phyloP scores from a whole-genome alignment of 2,113 vertebrate species.

The Aptenodytes forsteri region DNA sequence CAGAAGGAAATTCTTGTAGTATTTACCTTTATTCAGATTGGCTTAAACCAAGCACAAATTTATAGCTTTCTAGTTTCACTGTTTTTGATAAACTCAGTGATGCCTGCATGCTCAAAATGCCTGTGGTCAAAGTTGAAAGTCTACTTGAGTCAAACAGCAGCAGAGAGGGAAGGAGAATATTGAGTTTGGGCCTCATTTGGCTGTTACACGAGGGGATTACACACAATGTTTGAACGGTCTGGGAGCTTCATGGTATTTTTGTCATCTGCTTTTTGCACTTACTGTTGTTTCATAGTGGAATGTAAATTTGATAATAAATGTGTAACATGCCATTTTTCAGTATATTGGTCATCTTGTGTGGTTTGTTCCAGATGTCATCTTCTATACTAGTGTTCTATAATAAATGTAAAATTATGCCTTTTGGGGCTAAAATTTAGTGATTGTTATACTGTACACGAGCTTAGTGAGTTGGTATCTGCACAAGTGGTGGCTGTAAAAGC shows the following conservation, averaged over 20 bases:
- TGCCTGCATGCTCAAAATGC: background rate
- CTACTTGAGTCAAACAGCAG: background rate
- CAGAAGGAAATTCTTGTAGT: background rate
- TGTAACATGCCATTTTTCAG: conserved; percentile 49
- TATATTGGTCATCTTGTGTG: conserved; percentile 41
- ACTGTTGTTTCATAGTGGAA: conserved; percentile 51
- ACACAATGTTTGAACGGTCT: background rate
- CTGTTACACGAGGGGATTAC: background rate
- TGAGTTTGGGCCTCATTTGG: background rate
- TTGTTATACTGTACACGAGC: background rate
- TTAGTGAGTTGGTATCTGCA: background rate
- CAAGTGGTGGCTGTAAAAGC: background rate
- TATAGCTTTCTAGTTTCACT: background rate
- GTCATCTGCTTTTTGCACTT: conserved; percentile 61
- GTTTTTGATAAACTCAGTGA: background rate
- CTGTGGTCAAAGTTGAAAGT: background rate
- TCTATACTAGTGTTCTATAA: background rate
- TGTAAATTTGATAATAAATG: conserved; percentile 76
- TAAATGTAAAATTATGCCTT: background rate
- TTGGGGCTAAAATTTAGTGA: background rate
- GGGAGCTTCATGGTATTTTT: conserved; percentile 23
- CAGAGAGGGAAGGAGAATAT: background rate
- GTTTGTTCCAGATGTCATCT: conserved; percentile 27
- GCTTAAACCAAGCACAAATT: background rate
- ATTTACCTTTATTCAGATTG: background rate